phyloP scores from a whole-genome alignment of 2,113 vertebrate species.

The Sylvilagus bachmani region DNA sequence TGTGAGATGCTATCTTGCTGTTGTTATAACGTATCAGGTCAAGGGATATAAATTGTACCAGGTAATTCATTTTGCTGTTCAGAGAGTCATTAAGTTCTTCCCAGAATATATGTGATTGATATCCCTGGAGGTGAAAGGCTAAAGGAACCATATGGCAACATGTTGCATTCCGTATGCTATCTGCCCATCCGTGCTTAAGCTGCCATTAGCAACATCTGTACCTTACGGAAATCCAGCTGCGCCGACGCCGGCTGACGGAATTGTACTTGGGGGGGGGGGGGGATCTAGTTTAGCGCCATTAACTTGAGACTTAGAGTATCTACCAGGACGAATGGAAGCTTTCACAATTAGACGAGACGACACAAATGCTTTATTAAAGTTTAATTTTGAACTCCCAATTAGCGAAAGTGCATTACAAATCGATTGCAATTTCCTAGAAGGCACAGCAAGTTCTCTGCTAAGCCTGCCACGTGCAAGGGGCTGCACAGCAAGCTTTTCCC shows the following conservation, averaged over 20 bases:
- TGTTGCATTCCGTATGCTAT: slow-evolving; percentile 88
- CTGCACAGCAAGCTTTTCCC: background rate
- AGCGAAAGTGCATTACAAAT: slow-evolving; percentile 78
- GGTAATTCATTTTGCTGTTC: slow-evolving; percentile 78
- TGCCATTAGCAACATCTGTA: slow-evolving; percentile 89
- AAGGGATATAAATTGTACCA: slow-evolving; percentile 74
- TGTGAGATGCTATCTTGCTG: slow-evolving; percentile 12
- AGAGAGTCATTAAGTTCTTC: slow-evolving; percentile 82
- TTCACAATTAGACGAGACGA: slow-evolving; percentile 82
- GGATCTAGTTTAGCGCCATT: slow-evolving; percentile 69
- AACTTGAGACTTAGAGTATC: slow-evolving; percentile 70
- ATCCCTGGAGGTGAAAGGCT: slow-evolving; percentile 88
- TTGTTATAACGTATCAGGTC: slow-evolving; percentile 77
- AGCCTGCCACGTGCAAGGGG: slow-evolving; percentile 72
- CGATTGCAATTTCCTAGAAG: slow-evolving; percentile 80
- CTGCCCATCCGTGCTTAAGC: slow-evolving; percentile 88
- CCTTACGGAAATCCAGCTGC: slow-evolving; percentile 86
- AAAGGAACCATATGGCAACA: slow-evolving; percentile 89
- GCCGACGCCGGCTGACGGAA: slow-evolving; percentile 75
- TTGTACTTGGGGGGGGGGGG: slow-evolving; percentile 51
- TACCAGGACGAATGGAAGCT: slow-evolving; percentile 77
- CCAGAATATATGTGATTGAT: slow-evolving; percentile 85
- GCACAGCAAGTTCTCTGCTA: slow-evolving; percentile 71
- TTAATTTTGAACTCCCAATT: slow-evolving; percentile 83
- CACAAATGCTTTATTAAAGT: slow-evolving; percentile 83